Evolutionary conservation across 2,888 invertebrate species (phyloP), one percentile per base, ranked within the genome.

Genomic region (Cyclophora punctaria): DNA sequence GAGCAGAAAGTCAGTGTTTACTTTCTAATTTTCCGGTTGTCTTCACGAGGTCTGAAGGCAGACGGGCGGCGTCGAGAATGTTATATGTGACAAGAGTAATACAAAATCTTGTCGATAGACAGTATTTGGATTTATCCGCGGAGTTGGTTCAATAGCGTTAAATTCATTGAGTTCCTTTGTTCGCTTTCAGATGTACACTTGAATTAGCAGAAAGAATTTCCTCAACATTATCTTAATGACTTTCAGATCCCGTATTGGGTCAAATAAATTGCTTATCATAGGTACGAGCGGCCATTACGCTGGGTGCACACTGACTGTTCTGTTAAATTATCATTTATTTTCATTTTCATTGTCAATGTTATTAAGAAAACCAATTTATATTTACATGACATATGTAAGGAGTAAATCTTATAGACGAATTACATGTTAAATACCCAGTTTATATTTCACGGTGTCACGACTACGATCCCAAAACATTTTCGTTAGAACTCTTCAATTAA

Each of bases 21-120:
- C 77, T 83, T 83, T 85, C 75, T 85, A 83, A 87, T 87, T 86
- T 86, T 86, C 84, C 83, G 85, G 80, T 75, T 86, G 85, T 86
- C 86, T 83, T 75, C 80, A 67, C 80, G 72, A 75, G 69, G 75
- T 78, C 77, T 75, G 71, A 71, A 68, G 69, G 67, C 71, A 70
- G 75, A 70, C 69, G 64, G 67, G 71, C 63, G 69, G 67, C 67
- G 77, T 64, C 56, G 68, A 72, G 71, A 64, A 75, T 75, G 69
- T 70, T 70, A 69, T 69, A 68, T 71, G 79, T 75, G 77, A 77
- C 77, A 73, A 63, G 74, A 69, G 66, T 71, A 71, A 73, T 75
- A 75, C 70, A 75, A 72, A 72, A 71, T 67, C 66, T 61, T 59
- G 65, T 55, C 75, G 74, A 79, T 76, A 55, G 42, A 58, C 49